Evolutionary conservation across 2,888 invertebrate genomes (phyloP).

Genomic region (Drosophila conformis): DNA sequence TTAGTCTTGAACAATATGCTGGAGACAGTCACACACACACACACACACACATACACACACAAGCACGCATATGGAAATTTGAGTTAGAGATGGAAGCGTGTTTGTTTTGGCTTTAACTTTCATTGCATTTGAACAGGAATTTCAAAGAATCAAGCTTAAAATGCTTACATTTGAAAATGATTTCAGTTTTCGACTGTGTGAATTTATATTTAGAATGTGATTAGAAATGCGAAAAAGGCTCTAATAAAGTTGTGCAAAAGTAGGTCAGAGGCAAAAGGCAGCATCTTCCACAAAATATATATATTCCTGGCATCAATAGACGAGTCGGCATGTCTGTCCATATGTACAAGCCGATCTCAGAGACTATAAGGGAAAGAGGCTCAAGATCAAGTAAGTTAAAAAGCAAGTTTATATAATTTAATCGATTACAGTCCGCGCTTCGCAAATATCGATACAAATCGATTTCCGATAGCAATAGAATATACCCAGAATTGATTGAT

Average conservation of each 20-base stretch:
- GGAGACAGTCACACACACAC: conserved; percentile 13
- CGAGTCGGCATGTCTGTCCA: neutral
- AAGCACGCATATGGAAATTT: neutral
- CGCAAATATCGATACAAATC: neutral
- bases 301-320: neutral
- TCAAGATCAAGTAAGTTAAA: too few relatives aligned
- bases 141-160: neutral
- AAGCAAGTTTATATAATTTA: neutral
- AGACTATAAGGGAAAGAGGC: neutral
- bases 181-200: neutral
- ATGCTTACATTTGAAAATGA: neutral
- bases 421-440: too few relatives aligned
- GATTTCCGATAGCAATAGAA: too few relatives aligned
- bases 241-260: neutral
- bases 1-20: conserved; percentile 30
- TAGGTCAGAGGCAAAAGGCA: neutral
- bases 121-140: neutral
- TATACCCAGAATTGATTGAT: too few relatives aligned
- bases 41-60: neutral
- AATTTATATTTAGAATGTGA: neutral
- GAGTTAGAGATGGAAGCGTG: conserved; percentile 4
- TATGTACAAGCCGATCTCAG: neutral
- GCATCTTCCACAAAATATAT: neutral
- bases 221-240: neutral
- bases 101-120: neutral